Evolutionary conservation across 2,113 vertebrate genomes (phyloP).

Genomic region (Sigmodon hispidus): DNA sequence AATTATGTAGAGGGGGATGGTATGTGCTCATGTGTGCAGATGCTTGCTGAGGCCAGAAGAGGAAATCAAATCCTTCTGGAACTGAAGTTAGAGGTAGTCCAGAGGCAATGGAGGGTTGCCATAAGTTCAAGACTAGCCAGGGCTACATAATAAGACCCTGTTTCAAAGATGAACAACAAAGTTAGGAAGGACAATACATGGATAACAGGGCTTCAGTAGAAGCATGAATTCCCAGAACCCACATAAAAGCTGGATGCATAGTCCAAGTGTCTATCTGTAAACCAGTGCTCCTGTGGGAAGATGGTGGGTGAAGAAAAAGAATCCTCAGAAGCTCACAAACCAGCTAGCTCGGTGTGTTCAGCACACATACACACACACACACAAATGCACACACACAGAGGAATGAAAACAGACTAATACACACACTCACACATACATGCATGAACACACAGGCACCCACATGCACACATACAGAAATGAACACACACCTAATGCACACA

Average conservation of each 20-base stretch:
- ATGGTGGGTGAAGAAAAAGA: background rate
- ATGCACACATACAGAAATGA: background rate
- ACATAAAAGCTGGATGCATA: background rate
- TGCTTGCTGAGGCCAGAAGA: background rate
- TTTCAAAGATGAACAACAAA: background rate
- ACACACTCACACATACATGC: background rate
- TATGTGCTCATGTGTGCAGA: too few relatives aligned
- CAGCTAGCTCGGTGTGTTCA: background rate
- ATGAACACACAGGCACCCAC: background rate
- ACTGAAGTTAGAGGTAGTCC: background rate
- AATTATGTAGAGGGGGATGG: background rate
- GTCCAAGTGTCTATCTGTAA: background rate
- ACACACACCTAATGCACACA: background rate
- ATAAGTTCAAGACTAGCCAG: background rate
- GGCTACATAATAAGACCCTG: background rate
- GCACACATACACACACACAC: fast-evolving
- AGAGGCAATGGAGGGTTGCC: background rate
- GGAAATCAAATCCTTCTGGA: background rate
- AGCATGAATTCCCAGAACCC: background rate
- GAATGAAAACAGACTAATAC: too few relatives aligned
- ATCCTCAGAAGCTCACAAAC: background rate
- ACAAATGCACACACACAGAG: background rate
- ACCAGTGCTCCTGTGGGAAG: background rate
- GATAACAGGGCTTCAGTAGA: background rate
- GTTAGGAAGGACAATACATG: background rate